Percentiles rank a stretch among this genome's conserved stretches.
These are phyloP conservation scores for Chloroceryle inda DNA, from an alignment of 2,797 vertebrate species.

Conservation along the genomic window DNA sequence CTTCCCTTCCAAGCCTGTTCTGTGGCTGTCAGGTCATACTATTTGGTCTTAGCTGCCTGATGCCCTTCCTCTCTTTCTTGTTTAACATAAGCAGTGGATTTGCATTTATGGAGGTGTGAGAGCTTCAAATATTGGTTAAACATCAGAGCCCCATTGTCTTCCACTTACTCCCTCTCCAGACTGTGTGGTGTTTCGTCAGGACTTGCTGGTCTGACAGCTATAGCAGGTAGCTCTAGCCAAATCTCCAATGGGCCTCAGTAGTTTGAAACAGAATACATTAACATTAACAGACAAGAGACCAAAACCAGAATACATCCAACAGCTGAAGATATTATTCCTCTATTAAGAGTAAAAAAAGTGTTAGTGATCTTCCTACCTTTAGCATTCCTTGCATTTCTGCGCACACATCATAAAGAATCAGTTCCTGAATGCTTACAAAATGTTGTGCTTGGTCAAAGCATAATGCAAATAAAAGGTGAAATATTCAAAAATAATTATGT, in stretches of 20 bases:
- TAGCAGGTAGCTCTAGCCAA: background rate
- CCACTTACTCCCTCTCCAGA: background rate
- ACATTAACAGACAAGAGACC: background rate
- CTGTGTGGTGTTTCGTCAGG: background rate
- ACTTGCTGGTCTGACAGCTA: background rate
- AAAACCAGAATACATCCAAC: background rate
- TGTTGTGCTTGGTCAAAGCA: background rate
- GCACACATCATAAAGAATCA: background rate
- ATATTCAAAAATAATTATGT: background rate
- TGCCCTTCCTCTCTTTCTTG: background rate
- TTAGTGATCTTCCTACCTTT: background rate
- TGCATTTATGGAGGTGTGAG: background rate
- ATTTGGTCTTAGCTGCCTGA: background rate
- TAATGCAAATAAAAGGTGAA: constrained; percentile 10
- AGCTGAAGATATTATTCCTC: background rate
- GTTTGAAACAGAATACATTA: background rate
- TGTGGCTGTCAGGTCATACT: background rate
- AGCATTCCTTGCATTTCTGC: background rate
- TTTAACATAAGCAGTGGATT: background rate
- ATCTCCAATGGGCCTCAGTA: background rate
- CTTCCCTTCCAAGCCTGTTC: background rate
- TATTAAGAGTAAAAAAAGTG: background rate
- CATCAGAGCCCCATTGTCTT: background rate
- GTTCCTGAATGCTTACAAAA: background rate
- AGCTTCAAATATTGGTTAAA: background rate